A percentile compares a stretch with the other conserved stretches of the same genome.
Evolutionary conservation across 2,113 vertebrate genomes (phyloP).

Genomic region (Accipiter cooperii): DNA sequence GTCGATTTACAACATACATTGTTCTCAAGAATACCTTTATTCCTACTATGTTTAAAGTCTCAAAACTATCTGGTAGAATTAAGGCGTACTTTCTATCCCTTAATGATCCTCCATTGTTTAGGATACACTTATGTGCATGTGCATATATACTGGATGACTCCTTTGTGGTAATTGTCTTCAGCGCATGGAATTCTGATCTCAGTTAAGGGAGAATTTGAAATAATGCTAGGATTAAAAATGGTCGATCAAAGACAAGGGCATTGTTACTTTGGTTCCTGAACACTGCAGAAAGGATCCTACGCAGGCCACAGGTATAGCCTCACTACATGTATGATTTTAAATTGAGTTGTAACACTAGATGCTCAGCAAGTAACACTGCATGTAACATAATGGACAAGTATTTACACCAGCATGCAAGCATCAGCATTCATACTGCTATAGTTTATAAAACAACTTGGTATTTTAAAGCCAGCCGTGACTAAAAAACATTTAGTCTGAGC

Average conservation of each 20-base stretch:
- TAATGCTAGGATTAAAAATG: background rate
- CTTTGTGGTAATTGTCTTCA: background rate
- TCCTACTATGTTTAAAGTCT: background rate
- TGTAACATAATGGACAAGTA: fast-evolving
- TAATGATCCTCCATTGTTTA: background rate
- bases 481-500: background rate
- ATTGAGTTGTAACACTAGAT: background rate
- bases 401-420: background rate
- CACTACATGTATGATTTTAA: background rate
- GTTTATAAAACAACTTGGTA: background rate
- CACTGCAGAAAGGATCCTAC: background rate
- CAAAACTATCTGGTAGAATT: background rate
- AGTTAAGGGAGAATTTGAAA: background rate
- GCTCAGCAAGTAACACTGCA: background rate
- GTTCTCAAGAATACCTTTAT: background rate
- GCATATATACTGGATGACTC: background rate
- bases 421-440: background rate
- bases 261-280: background rate
- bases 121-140: background rate
- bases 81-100: background rate
- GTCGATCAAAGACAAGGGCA: background rate
- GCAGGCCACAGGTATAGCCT: background rate
- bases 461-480: background rate
- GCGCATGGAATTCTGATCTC: background rate
- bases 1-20: background rate